Evolutionary conservation across 1,140 invertebrate species (phyloP), one percentile per base, ranked within the genome.

Genomic region (Lucilia cuprina): DNA sequence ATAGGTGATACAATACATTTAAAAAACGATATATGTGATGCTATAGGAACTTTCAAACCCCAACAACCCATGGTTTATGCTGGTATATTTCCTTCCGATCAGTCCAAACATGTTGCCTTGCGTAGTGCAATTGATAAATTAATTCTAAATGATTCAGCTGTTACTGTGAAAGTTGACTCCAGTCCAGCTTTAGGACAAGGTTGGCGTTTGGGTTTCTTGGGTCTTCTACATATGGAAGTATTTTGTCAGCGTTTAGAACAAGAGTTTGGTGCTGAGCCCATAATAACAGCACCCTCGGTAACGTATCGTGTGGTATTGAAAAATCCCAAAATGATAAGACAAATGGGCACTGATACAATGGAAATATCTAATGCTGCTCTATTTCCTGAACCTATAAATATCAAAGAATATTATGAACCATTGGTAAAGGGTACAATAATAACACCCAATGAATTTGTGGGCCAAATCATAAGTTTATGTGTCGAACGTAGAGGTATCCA

Each of bases 191-290:
- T 99, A 75, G 99, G 99, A 14, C 95, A 97, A 91, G 98, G 98
- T 55, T 99, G 96, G 96, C 93, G 97, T 75, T 90, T 98, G 49
- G 98, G 98, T 7, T 99, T 99, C 91, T 92, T 99, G 7, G 98
- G 98, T 0, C 92, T 99, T 5, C 92, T 99, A 9, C 98, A 99
- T 90, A 95, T 99, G 93, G 98, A 99, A 91, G 98, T 99, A 0
- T 99, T 99, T 89, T 95, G 94, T 84, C 98, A 99, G 91, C 92
- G 98, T 30, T 92, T 99, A 30, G 95, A 99, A 87, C 98, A 99
- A 91, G 99, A 99, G 92, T 96, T 97, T 91, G 95, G 95, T 87
- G 95, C 97, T 9, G 94, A 96, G 88, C 95, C 98, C 2, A 95
- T 99, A 80, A 92, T 99, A 12, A 99, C 98, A 35, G 94, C 97